These are phyloP conservation scores for Jordanella pulchra DNA, from an alignment of 2,797 vertebrate genomes.

Conservation along the genomic window DNA sequence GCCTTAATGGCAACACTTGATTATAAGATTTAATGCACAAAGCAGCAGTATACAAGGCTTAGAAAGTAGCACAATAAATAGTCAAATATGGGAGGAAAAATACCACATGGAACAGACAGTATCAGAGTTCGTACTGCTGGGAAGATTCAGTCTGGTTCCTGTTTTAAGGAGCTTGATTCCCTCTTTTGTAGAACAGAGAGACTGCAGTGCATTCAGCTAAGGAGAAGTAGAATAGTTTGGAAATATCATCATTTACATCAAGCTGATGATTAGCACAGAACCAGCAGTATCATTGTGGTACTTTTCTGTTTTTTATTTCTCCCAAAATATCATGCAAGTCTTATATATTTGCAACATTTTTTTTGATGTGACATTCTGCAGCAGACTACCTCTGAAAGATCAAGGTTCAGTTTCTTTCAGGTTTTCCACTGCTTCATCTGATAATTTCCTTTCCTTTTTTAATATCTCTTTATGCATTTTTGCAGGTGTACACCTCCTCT, in stretches of 20 bases:
- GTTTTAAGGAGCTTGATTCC: slow-evolving; percentile 50
- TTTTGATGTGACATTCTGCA: slow-evolving; percentile 32
- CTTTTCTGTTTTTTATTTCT: slow-evolving; percentile 42
- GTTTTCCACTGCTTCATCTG: slow-evolving; percentile 25
- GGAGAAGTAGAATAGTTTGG: slow-evolving; percentile 44
- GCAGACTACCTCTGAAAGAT: slow-evolving; percentile 28
- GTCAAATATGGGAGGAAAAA: slow-evolving; percentile 47
- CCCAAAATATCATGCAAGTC: slow-evolving; percentile 45
- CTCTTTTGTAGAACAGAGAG: slow-evolving; percentile 33
- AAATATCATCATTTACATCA: slow-evolving; percentile 40
- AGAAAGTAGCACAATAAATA: slow-evolving; percentile 69
- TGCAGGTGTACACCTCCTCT: slow-evolving; percentile 96
- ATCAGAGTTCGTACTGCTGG: slow-evolving; percentile 39
- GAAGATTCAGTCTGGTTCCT: slow-evolving; percentile 56
- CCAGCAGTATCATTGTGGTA: slow-evolving; percentile 35
- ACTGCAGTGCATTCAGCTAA: slow-evolving; percentile 70
- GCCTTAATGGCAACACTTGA: slow-evolving; percentile 51
- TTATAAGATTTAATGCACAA: slow-evolving; percentile 48
- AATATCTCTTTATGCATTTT: slow-evolving; percentile 69
- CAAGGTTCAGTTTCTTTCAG: slow-evolving; percentile 18
- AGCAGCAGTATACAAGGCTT: slow-evolving; percentile 67
- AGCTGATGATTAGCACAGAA: slow-evolving; percentile 42
- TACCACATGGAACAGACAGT: slow-evolving; percentile 43
- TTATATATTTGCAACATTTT: slow-evolving; percentile 29
- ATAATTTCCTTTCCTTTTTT: slow-evolving; percentile 18